Evolutionary conservation across 2,113 vertebrate genomes (phyloP), one percentile per base, ranked within the genome.

Genomic region (Otis tarda): DNA sequence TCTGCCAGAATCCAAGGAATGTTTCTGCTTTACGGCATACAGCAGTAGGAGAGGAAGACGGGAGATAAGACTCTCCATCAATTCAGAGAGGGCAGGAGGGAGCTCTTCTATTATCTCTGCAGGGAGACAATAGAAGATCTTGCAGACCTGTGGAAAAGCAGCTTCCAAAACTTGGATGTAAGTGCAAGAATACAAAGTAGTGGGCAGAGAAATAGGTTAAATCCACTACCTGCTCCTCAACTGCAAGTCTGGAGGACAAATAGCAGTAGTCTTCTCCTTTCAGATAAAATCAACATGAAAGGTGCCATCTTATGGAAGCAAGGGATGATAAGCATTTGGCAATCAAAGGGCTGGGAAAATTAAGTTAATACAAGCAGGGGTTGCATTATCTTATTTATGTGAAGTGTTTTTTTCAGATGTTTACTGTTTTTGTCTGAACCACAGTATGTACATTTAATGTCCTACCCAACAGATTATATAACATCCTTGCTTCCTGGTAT

Each of bases 401-500:
- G 43, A 53, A 47, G 11, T 73, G 10, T 39, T 83, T 89, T 89
- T 80, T 94, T 82, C 45, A 84, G 12, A 41, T 45, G 25, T 85
- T 91, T 88, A 37, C 28, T 88, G 30, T 68, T 75, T 45, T 90
- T 95, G 56, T 82, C 59, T 88, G 64, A 73, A 71, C 75, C 28
- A 64, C 43, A 70, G 23, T 61, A 27, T 79, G 37, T 93, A 60
- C 33, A 14, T 95, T 85, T 83, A 74, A 50, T 94, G 21, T 77
- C 96, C 84, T 87, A 86, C 83, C 55, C 89, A 83, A 97, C 94
- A 99, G 99, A 99, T 97, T 99, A 99, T 96, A 98, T 99, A 98
- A 99, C 97, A 77, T 98, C 98, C n/a, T 97, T 99, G 92, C 89
- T 99, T 97, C 98, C 98, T 4, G 55, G 30, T 8, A 90, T 98